These are phyloP conservation scores for Amazona ochrocephala DNA, from an alignment of 2,797 vertebrate genomes.

Conservation along the genomic window DNA sequence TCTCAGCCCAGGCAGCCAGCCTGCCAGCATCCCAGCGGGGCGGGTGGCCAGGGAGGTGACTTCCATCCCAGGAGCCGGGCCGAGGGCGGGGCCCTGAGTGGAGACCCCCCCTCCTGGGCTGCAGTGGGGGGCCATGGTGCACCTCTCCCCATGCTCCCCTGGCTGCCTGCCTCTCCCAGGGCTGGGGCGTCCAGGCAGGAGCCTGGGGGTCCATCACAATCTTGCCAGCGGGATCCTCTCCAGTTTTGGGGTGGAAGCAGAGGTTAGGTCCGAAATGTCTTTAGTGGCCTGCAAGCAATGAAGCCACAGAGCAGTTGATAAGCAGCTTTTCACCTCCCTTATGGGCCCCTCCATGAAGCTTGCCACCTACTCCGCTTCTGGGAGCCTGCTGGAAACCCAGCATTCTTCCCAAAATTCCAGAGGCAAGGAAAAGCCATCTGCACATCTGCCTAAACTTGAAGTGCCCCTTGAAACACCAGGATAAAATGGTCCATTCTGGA, in stretches of 20 bases:
- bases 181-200: background rate
- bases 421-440: background rate
- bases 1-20: background rate
- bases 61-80: constrained; percentile 33
- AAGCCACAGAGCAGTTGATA: background rate
- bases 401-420: background rate
- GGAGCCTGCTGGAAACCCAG: background rate
- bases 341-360: background rate
- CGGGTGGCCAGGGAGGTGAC: background rate
- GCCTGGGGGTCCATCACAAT: constrained; percentile 68
- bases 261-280: background rate
- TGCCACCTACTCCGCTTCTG: background rate
- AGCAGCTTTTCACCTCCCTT: background rate
- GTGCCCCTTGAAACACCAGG: background rate
- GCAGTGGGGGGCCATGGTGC: rapidly evolving
- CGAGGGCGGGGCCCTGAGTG: background rate
- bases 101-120: background rate
- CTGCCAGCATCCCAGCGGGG: background rate
- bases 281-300: constrained; percentile 35
- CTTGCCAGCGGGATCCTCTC: background rate
- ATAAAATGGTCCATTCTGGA: background rate
- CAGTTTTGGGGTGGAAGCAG: background rate
- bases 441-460: background rate
- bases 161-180: background rate
- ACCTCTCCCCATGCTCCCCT: background rate